These are phyloP conservation scores for Drosophila repleta DNA, from an alignment of 1,140 invertebrate species.

Conservation along the genomic window DNA sequence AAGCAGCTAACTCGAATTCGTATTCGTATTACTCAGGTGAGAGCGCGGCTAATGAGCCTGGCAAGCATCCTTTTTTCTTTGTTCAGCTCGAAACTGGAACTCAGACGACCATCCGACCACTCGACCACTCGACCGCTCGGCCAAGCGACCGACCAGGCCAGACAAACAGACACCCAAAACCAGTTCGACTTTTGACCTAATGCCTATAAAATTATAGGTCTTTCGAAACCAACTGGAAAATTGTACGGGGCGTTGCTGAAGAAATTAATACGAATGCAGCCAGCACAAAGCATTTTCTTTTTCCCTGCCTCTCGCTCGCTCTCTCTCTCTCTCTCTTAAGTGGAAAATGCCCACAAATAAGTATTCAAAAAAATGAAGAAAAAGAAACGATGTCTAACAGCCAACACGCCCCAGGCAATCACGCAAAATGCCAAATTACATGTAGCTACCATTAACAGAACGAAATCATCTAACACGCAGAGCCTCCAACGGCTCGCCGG, in stretches of 20 bases:
- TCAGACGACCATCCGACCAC: background rate
- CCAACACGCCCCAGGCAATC: slow-evolving; percentile 78
- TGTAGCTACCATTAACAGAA: slow-evolving; percentile 77
- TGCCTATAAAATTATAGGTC: slow-evolving; percentile 80
- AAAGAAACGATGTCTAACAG: slow-evolving; percentile 43
- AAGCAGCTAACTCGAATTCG: slow-evolving; percentile 54
- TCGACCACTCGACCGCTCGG: background rate
- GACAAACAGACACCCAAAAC: slow-evolving; percentile 62
- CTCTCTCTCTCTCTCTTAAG: background rate
- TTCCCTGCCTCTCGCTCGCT: background rate
- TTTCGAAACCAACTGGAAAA: slow-evolving; percentile 61
- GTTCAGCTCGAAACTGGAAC: background rate
- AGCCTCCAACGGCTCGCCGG: slow-evolving; percentile 13
- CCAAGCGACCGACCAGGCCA: slow-evolving; percentile 12
- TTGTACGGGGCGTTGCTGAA: slow-evolving; percentile 74
- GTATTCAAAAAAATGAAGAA: slow-evolving; percentile 8
- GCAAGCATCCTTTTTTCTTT: slow-evolving; percentile 42
- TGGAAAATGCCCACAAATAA: slow-evolving; percentile 60
- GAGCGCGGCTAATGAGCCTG: slow-evolving; percentile 72
- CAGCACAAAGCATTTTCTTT: slow-evolving; percentile 69
- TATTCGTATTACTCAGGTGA: slow-evolving; percentile 55
- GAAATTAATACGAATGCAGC: slow-evolving; percentile 71
- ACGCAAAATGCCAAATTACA: slow-evolving; percentile 83
- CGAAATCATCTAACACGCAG: slow-evolving; percentile 79
- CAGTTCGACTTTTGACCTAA: slow-evolving; percentile 73